Conservation (phyloP, 2,888 invertebrate genomes). For the Hermaeophaga mercurialis region DNA sequence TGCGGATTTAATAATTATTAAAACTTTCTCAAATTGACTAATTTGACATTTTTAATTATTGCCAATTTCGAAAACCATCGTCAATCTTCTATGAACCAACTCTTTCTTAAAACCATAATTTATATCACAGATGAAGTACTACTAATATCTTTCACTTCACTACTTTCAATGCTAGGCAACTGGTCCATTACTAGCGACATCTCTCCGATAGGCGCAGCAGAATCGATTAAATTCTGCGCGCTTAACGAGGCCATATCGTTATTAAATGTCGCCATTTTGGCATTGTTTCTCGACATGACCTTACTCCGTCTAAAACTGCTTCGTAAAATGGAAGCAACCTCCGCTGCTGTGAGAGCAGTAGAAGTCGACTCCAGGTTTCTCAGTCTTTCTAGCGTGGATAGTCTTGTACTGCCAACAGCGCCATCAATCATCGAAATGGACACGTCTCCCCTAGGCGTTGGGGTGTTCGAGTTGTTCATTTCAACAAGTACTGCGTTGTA, state of each 20-base stretch:
- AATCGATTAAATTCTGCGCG: conserved; percentile 66
- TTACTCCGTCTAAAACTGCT: conserved; percentile 63
- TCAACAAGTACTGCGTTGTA: conserved; percentile 68
- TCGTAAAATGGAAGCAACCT: conserved; percentile 63
- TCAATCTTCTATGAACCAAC: conserved; percentile 21
- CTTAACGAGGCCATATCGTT: conserved; percentile 58
- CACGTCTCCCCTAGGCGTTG: conserved; percentile 35
- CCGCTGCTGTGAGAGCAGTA: conserved; percentile 61
- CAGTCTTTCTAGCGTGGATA: conserved; percentile 48
- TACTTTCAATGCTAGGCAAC: conserved; percentile 41
- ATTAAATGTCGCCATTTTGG: conserved; percentile 34
- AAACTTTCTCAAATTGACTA: no score
- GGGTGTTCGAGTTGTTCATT: conserved; percentile 62
- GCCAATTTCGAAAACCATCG: conserved; percentile 11
- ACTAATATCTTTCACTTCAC: conserved; percentile 44
- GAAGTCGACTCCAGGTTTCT: conserved; percentile 45
- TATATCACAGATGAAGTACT: conserved; percentile 56
- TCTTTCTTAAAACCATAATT: conserved; percentile 30
- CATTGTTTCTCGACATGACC: conserved; percentile 38
- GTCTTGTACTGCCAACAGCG: conserved; percentile 24
- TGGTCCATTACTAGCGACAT: conserved; percentile 54
- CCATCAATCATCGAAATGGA: conserved; percentile 39
- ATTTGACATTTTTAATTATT: no score
- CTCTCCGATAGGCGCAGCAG: conserved; percentile 64
- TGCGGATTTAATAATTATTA: no score